phyloP scores from a whole-genome alignment of 1,140 invertebrate genomes.

The Diabrotica undecimpunctata region DNA sequence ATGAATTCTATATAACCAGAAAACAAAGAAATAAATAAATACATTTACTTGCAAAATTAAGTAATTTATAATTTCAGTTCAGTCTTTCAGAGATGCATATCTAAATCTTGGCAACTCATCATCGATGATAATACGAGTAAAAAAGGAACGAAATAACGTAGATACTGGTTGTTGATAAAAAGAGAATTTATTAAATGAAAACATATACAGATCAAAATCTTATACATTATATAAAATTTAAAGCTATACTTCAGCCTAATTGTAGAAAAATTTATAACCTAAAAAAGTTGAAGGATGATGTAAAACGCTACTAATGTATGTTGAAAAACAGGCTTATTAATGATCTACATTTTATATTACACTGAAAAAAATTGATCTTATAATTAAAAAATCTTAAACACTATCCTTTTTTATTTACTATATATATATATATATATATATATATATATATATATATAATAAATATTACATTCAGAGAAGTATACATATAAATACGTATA shows the following conservation, averaged over 20 bases:
- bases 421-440: no score
- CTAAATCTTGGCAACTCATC: conserved; percentile 9
- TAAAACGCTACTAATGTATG: no score
- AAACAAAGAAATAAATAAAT: background rate
- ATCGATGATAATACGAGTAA: conserved; percentile 12
- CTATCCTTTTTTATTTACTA: no score
- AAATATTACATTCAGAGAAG: no score
- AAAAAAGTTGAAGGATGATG: conserved; percentile 9
- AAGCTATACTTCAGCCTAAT: conserved; percentile 31
- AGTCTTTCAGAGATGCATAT: conserved; percentile 12
- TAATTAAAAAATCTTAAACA: no score
- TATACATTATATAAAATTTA: conserved; percentile 22
- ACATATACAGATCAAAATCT: conserved; percentile 17
- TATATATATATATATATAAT: no score
- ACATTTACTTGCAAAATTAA: conserved; percentile 14
- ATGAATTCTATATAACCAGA: no score
- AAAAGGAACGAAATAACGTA: conserved; percentile 9
- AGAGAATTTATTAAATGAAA: conserved; percentile 18
- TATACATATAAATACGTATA: no score
- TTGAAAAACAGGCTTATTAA: no score
- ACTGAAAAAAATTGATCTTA: no score
- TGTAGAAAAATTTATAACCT: conserved; percentile 26
- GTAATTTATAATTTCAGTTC: conserved; percentile 16
- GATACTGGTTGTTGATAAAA: conserved; percentile 4
- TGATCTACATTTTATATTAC: no score